Evolutionary conservation across 2,797 vertebrate species (phyloP).

Genomic region (Huso huso): DNA sequence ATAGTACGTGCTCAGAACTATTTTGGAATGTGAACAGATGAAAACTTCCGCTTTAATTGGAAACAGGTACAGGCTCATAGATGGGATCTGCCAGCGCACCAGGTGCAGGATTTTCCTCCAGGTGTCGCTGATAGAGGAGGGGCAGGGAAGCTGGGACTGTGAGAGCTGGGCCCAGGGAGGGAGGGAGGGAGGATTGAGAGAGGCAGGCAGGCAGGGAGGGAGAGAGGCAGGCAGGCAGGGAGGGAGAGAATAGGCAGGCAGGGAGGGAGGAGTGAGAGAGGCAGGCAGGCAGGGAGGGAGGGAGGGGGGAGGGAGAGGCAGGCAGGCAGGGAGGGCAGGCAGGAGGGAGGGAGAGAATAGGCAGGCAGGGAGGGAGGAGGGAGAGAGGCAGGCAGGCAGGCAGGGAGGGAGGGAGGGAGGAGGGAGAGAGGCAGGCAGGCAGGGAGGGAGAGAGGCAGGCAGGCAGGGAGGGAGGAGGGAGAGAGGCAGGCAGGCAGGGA

Average conservation of each 20-base stretch:
- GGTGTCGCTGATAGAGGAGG: slow-evolving; percentile 42
- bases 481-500: too few species aligned
- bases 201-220: slow-evolving; percentile 49
- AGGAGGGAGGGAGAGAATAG: slow-evolving; percentile 43
- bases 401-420: too few species aligned
- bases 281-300: slow-evolving; percentile 19
- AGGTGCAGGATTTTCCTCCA: slow-evolving; percentile 25
- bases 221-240: slow-evolving; percentile 42
- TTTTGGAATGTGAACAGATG: too few species aligned
- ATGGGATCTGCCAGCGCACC: background rate
- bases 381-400: slow-evolving; percentile 52
- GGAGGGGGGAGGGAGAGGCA: slow-evolving; percentile 35
- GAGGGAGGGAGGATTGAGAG: slow-evolving; percentile 46
- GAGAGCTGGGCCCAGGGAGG: slow-evolving; percentile 53
- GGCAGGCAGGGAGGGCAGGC: slow-evolving; percentile 29
- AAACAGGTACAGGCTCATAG: background rate
- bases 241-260: slow-evolving; percentile 31
- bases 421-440: slow-evolving; percentile 45
- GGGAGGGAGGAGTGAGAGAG: slow-evolving; percentile 14
- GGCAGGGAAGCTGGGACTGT: slow-evolving; percentile 42
- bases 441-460: slow-evolving; percentile 25
- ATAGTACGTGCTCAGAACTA: too few species aligned
- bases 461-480: too few species aligned
- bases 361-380: slow-evolving; percentile 44
- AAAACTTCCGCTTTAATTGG: too few species aligned